Conservation (phyloP, 2,113 vertebrate genomes). For the Ptychochromis oligacanthus region DNA sequence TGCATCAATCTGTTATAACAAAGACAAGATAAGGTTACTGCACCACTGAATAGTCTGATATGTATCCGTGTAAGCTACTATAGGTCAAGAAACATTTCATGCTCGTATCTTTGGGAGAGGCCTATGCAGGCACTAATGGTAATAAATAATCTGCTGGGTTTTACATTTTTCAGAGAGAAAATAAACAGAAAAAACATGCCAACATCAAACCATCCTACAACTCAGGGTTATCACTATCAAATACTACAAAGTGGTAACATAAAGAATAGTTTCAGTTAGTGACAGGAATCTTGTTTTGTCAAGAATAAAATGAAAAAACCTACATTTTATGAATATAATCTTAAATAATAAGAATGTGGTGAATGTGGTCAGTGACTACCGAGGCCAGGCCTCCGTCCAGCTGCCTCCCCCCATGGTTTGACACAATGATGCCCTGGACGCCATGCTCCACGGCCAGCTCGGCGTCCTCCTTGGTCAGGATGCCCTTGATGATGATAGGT, state of each 20-base stretch:
- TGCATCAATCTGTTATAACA: constrained; percentile 86
- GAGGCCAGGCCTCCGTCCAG: constrained; percentile 91
- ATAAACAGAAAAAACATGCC: background rate
- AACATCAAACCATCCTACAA: background rate
- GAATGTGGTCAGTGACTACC: constrained; percentile 64
- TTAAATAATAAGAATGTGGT: background rate
- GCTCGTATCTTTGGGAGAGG: too few species aligned
- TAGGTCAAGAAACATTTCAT: background rate
- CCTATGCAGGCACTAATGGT: too few species aligned
- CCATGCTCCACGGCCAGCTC: constrained; percentile 90
- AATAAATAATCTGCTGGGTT: too few species aligned
- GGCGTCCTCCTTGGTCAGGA: constrained; percentile 95
- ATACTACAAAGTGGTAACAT: background rate
- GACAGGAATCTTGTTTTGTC: background rate
- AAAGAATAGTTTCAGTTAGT: background rate
- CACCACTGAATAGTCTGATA: too few species aligned
- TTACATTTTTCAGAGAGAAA: too few species aligned
- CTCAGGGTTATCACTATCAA: background rate
- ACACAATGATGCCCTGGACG: constrained; percentile 92
- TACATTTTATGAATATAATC: background rate
- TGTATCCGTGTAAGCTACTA: background rate
- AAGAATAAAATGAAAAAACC: background rate
- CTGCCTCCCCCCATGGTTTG: constrained; percentile 95
- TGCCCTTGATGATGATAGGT: constrained; percentile 95
- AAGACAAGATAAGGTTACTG: background rate